Evolutionary conservation across 2,888 invertebrate species (phyloP), one percentile per base, ranked within the genome.

Genomic region (Tetanocera ferruginea): DNA sequence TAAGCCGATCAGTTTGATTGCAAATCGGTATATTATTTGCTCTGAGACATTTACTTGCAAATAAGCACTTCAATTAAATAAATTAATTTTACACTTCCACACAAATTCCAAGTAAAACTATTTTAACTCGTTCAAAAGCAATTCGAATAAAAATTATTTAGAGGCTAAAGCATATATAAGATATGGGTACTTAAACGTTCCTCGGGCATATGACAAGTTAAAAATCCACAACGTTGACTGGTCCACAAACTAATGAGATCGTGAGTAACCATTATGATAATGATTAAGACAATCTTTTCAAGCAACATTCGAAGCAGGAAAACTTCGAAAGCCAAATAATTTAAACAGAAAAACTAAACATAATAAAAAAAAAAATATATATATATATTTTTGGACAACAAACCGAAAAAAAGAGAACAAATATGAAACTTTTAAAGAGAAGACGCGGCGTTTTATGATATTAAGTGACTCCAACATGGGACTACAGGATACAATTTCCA

Each of bases 331-430:
- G 19, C 5, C 52, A 28, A 19, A 28, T 25, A 4, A 25, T 49
- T 69, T 19, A 5, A 78, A 78, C 62, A 76, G 69, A 76, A 75
- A 57, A 75, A 57, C 52, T 64, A 43, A 67, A 67, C 25, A 43
- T 8, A 67, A 67, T 43, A 67, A 23, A 67, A 23, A 67, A 23
- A 76, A 62, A 60, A 70, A 78, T 28, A 76, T 76, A 76, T 23
- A 6, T 19, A n/a, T n/a, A 49, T 43, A 51, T 25, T 57, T 64
- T 25, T 43, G 77, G 70, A 77, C 34, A 72, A 76, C 69, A 34
- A 70, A 79, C 37, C 23, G 64, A 60, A 70, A 78, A 73, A 78
- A 49, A 80, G 73, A 79, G 73, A 76, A 72, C 57, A 55, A 78
- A 72, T 78, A 60, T 28, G 31, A 76, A 69, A 69, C 25, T 57